Evolutionary conservation across 2,797 vertebrate genomes (phyloP), one percentile per base, ranked within the genome.

Genomic region (Hapalemur alaotrensis): DNA sequence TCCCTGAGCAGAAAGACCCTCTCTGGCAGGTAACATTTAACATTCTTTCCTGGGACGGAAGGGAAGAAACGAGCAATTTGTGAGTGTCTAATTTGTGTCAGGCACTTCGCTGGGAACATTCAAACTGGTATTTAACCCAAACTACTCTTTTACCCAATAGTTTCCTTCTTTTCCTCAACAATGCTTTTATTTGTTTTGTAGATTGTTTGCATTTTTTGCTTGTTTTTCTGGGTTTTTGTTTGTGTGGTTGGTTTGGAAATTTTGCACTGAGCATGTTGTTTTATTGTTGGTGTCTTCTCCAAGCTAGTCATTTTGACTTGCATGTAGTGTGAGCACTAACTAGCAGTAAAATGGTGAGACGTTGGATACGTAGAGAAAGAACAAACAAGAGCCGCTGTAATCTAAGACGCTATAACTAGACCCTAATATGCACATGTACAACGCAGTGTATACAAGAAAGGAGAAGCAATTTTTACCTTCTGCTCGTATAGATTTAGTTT

Each of bases 1-100:
- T 99, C 94, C 99, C 99, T 0, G 99, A 99, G 98, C 99, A 99
- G 98, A 99, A 98, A 79, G 99, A 99, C 94, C 99, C 99, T 8
- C 99, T 99, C 41, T 99, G 99, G 99, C 99, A 99, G 99, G 99
- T 99, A 99, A 98, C 0, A 18, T 5, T 46, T 17, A 28, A 43
- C 23, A 14, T 89, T 50, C 46, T 93, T 4, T 91, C 38, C 15
- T 52, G 5, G 12, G 7, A 7, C 2, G 5, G 22, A 78, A 81
- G n/a, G 22, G 15, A 89, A 72, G 38, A 48, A 22, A 32, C 4
- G 7, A 57, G 30, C 20, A 22, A n/a, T 61, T 54, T 65, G 30
- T 65, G 76, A 76, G 2, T 14, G 2, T 79, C 25, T 67, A 32
- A 22, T 61, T 86, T 81, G 35, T 78, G 8, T 72, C 43, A 32